A percentile compares a stretch with the other conserved stretches of the same genome.
Conservation (phyloP, 1,140 invertebrate genomes). For the Drosophila ficusphila region DNA sequence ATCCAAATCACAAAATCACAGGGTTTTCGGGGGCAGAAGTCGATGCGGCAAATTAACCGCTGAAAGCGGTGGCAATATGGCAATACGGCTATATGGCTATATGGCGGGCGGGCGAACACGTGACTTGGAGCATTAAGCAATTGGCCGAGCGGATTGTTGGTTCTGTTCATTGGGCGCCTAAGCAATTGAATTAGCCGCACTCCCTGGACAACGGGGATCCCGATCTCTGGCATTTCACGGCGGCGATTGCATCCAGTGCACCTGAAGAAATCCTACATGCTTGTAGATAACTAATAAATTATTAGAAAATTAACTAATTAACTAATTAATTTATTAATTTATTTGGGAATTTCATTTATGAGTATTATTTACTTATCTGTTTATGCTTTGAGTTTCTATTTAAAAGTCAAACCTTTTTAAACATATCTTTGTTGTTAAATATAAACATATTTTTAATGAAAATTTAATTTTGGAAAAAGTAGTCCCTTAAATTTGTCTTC, state of each 20-base stretch:
- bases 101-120: slow-evolving; percentile 21
- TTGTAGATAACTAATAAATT: too few species aligned
- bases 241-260: not conserved
- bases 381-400: too few species aligned
- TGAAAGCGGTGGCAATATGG: slow-evolving; percentile 3
- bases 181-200: slow-evolving; percentile 63
- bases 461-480: too few species aligned
- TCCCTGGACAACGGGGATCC: slow-evolving; percentile 13
- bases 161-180: slow-evolving; percentile 39
- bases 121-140: slow-evolving; percentile 51
- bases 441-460: too few species aligned
- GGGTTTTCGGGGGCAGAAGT: not conserved
- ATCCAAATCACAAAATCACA: not conserved
- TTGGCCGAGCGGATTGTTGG: slow-evolving; percentile 1
- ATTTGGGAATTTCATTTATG: too few species aligned
- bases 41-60: slow-evolving; percentile 10
- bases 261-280: not conserved
- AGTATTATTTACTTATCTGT: too few species aligned
- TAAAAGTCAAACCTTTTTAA: too few species aligned
- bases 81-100: slow-evolving; percentile 50
- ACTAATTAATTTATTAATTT: too few species aligned
- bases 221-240: not conserved
- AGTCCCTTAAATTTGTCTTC: too few species aligned
- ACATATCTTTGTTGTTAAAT: too few species aligned
- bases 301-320: too few species aligned